phyloP scores from a whole-genome alignment of 2,797 vertebrate species.

The Schizothorax lantsangensis region DNA sequence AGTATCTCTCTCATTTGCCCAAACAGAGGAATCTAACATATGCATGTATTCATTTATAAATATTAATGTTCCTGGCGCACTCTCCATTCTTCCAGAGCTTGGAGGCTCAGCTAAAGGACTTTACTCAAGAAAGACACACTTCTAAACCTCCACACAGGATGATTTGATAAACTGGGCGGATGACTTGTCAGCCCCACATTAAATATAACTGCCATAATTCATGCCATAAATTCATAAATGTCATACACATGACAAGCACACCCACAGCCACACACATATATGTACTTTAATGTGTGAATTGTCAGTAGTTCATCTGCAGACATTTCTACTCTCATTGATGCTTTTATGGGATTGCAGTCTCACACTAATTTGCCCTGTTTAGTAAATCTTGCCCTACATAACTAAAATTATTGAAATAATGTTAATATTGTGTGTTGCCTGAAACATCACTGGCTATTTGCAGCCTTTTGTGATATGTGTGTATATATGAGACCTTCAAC shows the following conservation, averaged over 20 bases:
- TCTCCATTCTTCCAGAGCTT: constrained; percentile 23
- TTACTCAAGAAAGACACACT: constrained; percentile 44
- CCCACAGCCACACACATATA: neutral
- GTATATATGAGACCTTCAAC: neutral
- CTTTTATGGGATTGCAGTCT: neutral
- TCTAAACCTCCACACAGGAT: constrained; percentile 7
- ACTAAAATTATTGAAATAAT: neutral
- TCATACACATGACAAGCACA: neutral
- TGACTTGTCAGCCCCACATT: neutral
- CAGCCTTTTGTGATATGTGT: neutral
- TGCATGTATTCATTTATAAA: constrained; percentile 62
- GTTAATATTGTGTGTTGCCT: neutral
- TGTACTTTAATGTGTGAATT: neutral
- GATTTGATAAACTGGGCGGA: constrained; percentile 5
- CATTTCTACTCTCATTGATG: neutral
- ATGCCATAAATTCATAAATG: neutral
- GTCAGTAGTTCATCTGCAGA: neutral
- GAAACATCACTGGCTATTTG: neutral
- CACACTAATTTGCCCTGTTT: neutral
- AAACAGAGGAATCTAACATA: constrained; percentile 53
- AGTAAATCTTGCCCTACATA: neutral
- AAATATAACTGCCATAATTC: neutral
- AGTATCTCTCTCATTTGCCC: constrained; percentile 46
- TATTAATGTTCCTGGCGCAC: constrained; percentile 52
- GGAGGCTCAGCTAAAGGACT: constrained; percentile 34